phyloP scores from a whole-genome alignment of 2,113 vertebrate species.

The Formicarius rufipectus region DNA sequence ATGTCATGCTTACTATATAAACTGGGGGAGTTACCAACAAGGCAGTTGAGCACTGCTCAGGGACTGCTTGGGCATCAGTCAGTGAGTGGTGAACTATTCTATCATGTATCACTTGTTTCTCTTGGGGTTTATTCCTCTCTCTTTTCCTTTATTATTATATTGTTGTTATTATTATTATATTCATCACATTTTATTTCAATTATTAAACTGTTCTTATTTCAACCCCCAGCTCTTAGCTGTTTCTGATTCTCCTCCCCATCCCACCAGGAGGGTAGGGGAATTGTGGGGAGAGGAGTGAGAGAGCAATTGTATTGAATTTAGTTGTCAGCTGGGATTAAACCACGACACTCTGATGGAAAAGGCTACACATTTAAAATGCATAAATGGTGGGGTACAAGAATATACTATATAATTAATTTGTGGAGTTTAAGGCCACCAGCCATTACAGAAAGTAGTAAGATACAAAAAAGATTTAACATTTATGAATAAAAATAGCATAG shows the following conservation, averaged over 20 bases:
- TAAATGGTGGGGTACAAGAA: not conserved
- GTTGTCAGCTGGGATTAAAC: not conserved
- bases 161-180: not conserved
- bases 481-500: not conserved
- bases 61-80: accelerated
- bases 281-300: not conserved
- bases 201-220: not conserved
- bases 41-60: not conserved
- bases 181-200: not conserved
- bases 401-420: not conserved
- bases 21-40: not conserved
- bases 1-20: not conserved
- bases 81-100: not conserved
- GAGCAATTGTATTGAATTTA: not conserved
- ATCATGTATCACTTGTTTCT: not conserved
- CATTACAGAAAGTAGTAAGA: not conserved
- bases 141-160: not conserved
- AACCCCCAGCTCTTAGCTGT: not conserved
- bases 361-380: not conserved
- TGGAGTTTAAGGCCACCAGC: not conserved
- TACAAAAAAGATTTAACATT: not conserved
- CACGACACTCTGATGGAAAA: not conserved
- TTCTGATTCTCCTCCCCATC: not conserved
- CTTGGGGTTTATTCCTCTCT: not conserved
- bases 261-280: not conserved